Evolutionary conservation across 2,888 invertebrate species (phyloP).

Genomic region (Lycaena phlaeas): DNA sequence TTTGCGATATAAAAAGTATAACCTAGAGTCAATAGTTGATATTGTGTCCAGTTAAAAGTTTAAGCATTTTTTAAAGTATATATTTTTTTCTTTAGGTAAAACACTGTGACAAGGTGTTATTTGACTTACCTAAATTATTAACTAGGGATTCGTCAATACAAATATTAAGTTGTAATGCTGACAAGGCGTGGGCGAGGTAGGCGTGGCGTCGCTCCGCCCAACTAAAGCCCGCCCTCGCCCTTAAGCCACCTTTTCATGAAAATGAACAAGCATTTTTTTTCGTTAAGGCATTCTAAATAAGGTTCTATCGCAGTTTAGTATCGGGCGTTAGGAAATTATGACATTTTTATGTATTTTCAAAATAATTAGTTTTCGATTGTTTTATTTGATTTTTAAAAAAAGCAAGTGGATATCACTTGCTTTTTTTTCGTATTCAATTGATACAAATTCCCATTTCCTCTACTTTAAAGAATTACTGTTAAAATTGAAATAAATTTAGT

Average conservation of each 20-base stretch:
- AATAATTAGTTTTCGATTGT: too few relatives aligned
- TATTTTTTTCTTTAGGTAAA: background rate
- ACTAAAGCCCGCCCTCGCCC: conserved; percentile 61
- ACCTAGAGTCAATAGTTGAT: too few relatives aligned
- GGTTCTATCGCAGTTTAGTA: conserved; percentile 1
- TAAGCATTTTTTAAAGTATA: conserved; percentile 1
- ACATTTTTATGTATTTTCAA: background rate
- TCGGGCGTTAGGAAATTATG: background rate
- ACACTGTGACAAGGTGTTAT: background rate
- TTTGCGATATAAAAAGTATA: too few relatives aligned
- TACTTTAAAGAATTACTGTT: conserved; percentile 29
- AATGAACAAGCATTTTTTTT: conserved; percentile 45
- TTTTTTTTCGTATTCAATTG: too few relatives aligned
- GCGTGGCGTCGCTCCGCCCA: conserved; percentile 67
- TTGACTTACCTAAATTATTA: conserved; percentile 13
- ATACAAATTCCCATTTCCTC: too few relatives aligned
- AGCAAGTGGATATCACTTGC: too few relatives aligned
- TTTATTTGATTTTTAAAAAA: too few relatives aligned
- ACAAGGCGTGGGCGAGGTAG: conserved; percentile 58
- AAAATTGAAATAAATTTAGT: conserved; percentile 51
- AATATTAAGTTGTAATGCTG: conserved; percentile 48
- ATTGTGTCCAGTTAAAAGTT: background rate
- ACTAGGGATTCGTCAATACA: conserved; percentile 31
- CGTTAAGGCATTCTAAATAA: conserved; percentile 31
- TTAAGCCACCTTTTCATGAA: conserved; percentile 57